Evolutionary conservation across 2,888 invertebrate genomes (phyloP).

Genomic region (Rutpela maculata): DNA sequence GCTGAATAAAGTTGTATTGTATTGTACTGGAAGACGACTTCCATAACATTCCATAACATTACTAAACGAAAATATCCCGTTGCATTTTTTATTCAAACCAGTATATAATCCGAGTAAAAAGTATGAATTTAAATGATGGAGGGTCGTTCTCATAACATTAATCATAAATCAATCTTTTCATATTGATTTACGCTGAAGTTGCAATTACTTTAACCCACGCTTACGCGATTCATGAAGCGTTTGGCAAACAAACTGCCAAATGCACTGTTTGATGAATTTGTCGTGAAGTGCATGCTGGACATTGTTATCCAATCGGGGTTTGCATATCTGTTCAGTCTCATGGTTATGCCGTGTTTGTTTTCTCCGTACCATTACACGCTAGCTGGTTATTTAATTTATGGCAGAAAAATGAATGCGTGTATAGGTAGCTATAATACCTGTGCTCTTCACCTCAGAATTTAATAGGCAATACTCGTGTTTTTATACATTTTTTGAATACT

Average conservation of each 20-base stretch:
- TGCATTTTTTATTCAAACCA: too few relatives aligned
- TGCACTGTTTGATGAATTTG: conserved; percentile 66
- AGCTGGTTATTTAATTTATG: conserved; percentile 39
- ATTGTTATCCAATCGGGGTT: conserved; percentile 63
- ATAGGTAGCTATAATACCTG: background rate
- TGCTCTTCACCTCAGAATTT: conserved; percentile 11
- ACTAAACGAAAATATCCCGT: too few relatives aligned
- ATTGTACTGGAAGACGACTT: too few relatives aligned
- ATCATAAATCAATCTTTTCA: conserved; percentile 53
- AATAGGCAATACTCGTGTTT: conserved; percentile 14
- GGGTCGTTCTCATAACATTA: conserved; percentile 35
- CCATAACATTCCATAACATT: too few relatives aligned
- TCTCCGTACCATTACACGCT: conserved; percentile 52
- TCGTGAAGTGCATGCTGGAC: conserved; percentile 63
- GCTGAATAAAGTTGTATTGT: too few relatives aligned
- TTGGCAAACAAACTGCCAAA: conserved; percentile 65
- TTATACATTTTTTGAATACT: background rate
- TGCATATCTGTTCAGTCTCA: conserved; percentile 59
- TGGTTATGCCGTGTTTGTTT: conserved; percentile 58
- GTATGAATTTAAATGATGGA: conserved; percentile 1
- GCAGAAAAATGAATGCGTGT: conserved; percentile 18
- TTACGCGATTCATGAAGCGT: conserved; percentile 61
- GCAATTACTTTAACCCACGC: conserved; percentile 56
- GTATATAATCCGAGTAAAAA: conserved; percentile 37
- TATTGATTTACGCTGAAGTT: conserved; percentile 50